phyloP scores from a whole-genome alignment of 2,888 invertebrate genomes.

The Drosophila phalerata region DNA sequence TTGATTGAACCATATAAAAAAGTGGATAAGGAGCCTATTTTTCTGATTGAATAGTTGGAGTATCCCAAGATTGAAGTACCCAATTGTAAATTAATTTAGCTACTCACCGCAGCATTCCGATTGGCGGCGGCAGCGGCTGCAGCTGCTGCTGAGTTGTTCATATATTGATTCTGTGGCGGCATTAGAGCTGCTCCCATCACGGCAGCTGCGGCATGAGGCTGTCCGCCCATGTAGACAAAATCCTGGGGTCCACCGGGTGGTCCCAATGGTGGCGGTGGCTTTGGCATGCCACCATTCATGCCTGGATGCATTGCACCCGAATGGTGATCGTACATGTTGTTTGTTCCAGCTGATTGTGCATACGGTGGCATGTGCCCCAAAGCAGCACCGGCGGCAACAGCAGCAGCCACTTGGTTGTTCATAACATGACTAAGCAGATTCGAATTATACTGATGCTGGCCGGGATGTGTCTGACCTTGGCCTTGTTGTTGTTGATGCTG shows the following conservation, averaged over 20 bases:
- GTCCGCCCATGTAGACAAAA: conserved; percentile 84
- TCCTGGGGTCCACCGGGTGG: conserved; percentile 83
- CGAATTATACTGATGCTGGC: conserved; percentile 83
- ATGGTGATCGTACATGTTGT: conserved; percentile 85
- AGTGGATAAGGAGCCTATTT: background rate
- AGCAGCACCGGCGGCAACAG: conserved; percentile 79
- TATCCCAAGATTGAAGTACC: background rate
- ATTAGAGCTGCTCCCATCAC: conserved; percentile 81
- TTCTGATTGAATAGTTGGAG: background rate
- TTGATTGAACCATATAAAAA: conserved; percentile 13
- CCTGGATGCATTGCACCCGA: conserved; percentile 79
- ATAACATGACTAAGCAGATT: conserved; percentile 85
- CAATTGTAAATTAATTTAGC: background rate
- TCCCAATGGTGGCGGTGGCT: conserved; percentile 63
- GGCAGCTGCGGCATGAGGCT: conserved; percentile 81
- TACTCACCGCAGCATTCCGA: conserved; percentile 85
- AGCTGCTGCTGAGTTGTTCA: conserved; percentile 84
- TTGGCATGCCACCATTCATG: conserved; percentile 83
- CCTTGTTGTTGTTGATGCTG: conserved; percentile 72
- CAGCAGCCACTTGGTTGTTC: conserved; percentile 82
- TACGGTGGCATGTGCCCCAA: conserved; percentile 83
- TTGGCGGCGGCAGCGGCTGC: conserved; percentile 72
- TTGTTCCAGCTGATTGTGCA: conserved; percentile 79
- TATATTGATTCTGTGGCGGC: conserved; percentile 85
- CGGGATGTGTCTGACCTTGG: conserved; percentile 59